These are phyloP conservation scores for Tragelaphus strepsiceros DNA, from an alignment of 2,113 vertebrate genomes.

Conservation along the genomic window DNA sequence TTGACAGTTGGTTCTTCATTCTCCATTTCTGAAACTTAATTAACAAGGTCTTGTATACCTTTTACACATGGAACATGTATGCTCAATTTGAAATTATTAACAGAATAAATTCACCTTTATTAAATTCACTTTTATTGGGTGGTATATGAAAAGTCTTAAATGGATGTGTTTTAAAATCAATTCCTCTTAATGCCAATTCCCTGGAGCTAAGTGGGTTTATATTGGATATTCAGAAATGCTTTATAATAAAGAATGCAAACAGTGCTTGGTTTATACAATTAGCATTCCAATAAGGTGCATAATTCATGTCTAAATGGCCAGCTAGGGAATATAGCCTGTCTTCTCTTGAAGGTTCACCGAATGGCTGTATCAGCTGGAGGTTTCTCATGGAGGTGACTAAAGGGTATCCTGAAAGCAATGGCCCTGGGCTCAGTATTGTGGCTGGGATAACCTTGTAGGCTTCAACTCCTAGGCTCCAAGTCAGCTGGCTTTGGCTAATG, in stretches of 20 bases:
- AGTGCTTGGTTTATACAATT: background rate
- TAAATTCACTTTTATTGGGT: background rate
- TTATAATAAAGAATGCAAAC: background rate
- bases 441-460: background rate
- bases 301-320: background rate
- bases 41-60: constrained; percentile 13
- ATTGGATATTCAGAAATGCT: background rate
- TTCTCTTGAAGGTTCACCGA: background rate
- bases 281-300: background rate
- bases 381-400: background rate
- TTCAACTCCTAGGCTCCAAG: background rate
- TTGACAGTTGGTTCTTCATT: background rate
- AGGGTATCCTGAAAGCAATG: background rate
- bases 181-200: background rate
- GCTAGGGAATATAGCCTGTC: background rate
- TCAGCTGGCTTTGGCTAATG: background rate
- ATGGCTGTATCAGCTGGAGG: background rate
- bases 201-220: background rate
- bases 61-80: background rate
- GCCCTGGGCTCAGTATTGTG: background rate
- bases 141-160: background rate
- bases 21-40: background rate
- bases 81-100: constrained; percentile 20
- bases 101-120: background rate
- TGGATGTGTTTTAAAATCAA: background rate